A percentile compares a stretch with the other conserved stretches of the same genome.
Evolutionary conservation across 2,888 invertebrate genomes (phyloP).

Genomic region (Bedellia somnulentella): DNA sequence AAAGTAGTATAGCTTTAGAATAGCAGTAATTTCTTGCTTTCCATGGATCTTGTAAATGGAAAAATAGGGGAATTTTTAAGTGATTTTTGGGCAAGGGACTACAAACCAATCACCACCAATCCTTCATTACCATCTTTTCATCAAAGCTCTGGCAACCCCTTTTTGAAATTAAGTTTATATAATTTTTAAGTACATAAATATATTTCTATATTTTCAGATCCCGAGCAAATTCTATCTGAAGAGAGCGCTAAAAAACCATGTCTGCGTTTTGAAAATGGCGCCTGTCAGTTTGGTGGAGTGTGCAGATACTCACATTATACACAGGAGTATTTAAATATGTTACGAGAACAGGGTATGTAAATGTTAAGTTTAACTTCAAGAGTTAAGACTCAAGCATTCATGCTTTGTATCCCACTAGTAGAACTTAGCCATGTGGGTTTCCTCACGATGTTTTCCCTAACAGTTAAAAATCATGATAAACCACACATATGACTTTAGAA

Average conservation of each 20-base stretch:
- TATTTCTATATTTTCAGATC: constrained; percentile 44
- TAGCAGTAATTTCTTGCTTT: no score
- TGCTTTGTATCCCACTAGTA: no score
- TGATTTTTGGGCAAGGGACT: no score
- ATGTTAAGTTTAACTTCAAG: constrained; percentile 30
- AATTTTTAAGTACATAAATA: background rate
- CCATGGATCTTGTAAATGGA: no score
- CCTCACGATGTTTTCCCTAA: no score
- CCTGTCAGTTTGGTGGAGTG: constrained; percentile 66
- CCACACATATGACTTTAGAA: no score
- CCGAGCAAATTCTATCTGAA: constrained; percentile 63
- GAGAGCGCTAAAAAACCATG: constrained; percentile 67
- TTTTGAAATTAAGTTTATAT: background rate
- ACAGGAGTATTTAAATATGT: constrained; percentile 46
- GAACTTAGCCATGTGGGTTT: no score
- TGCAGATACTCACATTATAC: constrained; percentile 72
- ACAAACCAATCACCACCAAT: background rate
- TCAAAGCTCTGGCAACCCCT: background rate
- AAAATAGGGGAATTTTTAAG: background rate
- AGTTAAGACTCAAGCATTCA: no score
- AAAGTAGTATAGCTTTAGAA: no score
- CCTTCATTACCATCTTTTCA: background rate
- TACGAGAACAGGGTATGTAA: constrained; percentile 37
- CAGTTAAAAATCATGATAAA: no score
- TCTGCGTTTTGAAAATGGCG: constrained; percentile 56